Percentiles rank a stretch among this genome's conserved stretches.
Evolutionary conservation across 2,113 vertebrate genomes (phyloP).

Genomic region (Pteropus alecto): DNA sequence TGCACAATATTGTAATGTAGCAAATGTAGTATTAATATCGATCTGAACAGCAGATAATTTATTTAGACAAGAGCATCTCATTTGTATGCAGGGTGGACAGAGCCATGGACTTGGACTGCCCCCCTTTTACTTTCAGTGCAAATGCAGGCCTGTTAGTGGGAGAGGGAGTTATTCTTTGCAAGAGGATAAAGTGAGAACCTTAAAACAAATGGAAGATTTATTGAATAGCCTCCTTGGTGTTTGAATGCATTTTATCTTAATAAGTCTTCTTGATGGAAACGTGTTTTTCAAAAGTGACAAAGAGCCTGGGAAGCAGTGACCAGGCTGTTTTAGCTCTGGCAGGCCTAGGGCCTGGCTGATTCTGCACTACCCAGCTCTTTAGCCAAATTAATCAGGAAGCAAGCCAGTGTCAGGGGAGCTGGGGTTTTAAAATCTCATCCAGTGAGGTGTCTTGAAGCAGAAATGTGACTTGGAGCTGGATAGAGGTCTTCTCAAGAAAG

Average conservation of each 20-base stretch:
- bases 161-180: conserved; percentile 78
- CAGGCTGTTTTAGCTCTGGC: conserved; percentile 77
- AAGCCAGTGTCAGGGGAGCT: conserved; percentile 5
- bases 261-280: conserved; percentile 82
- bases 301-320: conserved; percentile 79
- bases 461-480: conserved; percentile 60
- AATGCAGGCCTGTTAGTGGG: conserved; percentile 78
- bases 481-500: conserved; percentile 57
- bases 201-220: conserved; percentile 87
- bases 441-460: conserved; percentile 68
- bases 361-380: conserved; percentile 61
- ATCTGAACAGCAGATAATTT: conserved; percentile 86
- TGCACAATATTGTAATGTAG: conserved; percentile 85
- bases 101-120: conserved; percentile 84
- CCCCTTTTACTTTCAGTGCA: conserved; percentile 83
- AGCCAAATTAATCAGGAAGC: conserved; percentile 69
- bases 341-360: conserved; percentile 69
- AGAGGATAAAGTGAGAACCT: conserved; percentile 80
- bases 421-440: conserved; percentile 54
- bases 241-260: conserved; percentile 84
- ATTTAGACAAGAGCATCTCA: conserved; percentile 84
- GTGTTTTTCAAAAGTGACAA: conserved; percentile 84
- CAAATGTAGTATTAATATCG: conserved; percentile 87
- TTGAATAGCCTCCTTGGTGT: conserved; percentile 74
- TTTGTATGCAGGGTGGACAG: conserved; percentile 84